These are phyloP conservation scores for Umimayanthus kanabou DNA, from an alignment of 92 coral and sea anemone genomes.

Conservation along the genomic window DNA sequence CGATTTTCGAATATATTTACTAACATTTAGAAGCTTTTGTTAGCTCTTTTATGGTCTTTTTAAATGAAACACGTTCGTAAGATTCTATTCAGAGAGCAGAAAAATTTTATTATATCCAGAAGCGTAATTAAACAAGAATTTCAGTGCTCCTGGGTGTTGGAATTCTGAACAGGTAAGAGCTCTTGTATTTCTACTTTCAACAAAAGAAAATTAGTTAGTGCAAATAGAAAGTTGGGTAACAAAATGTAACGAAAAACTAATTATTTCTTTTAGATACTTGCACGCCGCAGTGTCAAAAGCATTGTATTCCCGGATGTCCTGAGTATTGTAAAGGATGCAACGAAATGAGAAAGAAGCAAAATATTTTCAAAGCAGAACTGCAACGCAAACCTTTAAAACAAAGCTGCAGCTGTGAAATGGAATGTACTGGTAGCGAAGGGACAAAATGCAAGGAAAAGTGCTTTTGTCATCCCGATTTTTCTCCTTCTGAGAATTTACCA, in stretches of 20 bases:
- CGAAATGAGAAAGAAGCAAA: slow-evolving; percentile 26
- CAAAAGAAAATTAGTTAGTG: neutral
- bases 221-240: neutral
- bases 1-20: neutral
- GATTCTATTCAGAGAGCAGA: neutral
- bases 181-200: neutral
- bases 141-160: slow-evolving; percentile 36
- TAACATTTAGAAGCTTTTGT: neutral
- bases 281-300: slow-evolving; percentile 10
- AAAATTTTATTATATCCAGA: neutral
- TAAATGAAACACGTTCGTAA: neutral
- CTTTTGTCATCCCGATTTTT: slow-evolving; percentile 55
- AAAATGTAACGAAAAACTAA: neutral
- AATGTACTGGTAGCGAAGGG: slow-evolving; percentile 54
- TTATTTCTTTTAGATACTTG: slow-evolving; percentile 18
- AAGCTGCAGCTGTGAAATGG: slow-evolving; percentile 76
- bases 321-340: slow-evolving; percentile 34
- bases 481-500: slow-evolving; percentile 15
- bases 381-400: slow-evolving; percentile 28
- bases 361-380: neutral
- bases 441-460: slow-evolving; percentile 70
- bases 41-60: neutral
- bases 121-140: slow-evolving; percentile 8
- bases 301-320: slow-evolving; percentile 30
- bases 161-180: slow-evolving; percentile 35